Conservation (phyloP, 2,797 vertebrate species). For the Thamnophis elegans region DNA sequence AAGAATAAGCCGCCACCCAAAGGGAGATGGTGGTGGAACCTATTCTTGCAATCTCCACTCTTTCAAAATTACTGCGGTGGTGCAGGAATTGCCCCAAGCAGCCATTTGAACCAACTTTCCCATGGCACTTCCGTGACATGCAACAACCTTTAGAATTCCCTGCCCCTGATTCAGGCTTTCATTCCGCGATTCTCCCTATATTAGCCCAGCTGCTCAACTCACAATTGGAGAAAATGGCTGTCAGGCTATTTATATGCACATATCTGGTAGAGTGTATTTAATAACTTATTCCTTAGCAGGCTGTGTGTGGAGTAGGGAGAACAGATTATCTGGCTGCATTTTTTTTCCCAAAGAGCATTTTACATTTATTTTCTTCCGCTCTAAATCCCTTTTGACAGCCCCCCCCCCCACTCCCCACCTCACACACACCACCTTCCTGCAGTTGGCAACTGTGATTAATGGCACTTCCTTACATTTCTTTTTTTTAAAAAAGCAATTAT, state of each 20-base stretch:
- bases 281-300: conserved; percentile 50
- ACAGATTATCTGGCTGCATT: conserved; percentile 41
- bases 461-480: conserved; percentile 42
- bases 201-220: conserved; percentile 70
- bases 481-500: background rate
- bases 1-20: background rate
- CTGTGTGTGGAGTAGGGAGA: background rate
- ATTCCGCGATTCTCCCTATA: conserved; percentile 66
- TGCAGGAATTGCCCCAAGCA: background rate
- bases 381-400: conserved; percentile 57
- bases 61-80: background rate
- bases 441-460: conserved; percentile 32
- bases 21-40: background rate
- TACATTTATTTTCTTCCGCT: conserved; percentile 4
- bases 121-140: background rate
- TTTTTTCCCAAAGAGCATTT: conserved; percentile 13
- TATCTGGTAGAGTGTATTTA: conserved; percentile 55
- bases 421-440: background rate
- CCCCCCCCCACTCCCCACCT: background rate
- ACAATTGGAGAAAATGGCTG: conserved; percentile 65
- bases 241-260: conserved; percentile 62
- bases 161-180: conserved; percentile 65
- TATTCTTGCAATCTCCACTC: too few relatives aligned
- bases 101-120: background rate
- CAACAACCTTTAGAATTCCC: conserved; percentile 54